Percentiles rank a stretch among this genome's conserved stretches.
Evolutionary conservation across 1,140 invertebrate genomes (phyloP).

Genomic region (Tribolium castaneum): DNA sequence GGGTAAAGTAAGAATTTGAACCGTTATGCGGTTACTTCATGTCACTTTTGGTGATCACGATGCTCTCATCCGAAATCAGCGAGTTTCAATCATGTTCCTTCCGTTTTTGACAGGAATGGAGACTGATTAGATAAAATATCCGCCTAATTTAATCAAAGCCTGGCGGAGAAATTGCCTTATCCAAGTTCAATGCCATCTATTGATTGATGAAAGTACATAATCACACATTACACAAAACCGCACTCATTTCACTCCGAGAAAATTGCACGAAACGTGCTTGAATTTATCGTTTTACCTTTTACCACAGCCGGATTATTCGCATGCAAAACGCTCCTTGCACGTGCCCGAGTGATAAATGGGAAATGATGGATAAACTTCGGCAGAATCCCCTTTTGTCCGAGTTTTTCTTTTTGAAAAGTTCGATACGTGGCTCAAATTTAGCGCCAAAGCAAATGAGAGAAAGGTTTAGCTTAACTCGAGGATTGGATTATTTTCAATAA

Average conservation of each 20-base stretch:
- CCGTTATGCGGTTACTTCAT: not conserved
- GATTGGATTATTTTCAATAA: not conserved
- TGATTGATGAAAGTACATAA: conserved; percentile 31
- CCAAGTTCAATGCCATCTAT: conserved; percentile 30
- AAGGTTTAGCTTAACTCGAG: not conserved
- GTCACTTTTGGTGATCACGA: not conserved
- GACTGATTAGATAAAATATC: not conserved
- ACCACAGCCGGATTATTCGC: not conserved
- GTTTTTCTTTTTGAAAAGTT: too few species aligned
- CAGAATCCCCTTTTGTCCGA: too few species aligned
- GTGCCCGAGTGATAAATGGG: not conserved
- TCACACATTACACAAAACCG: conserved; percentile 17
- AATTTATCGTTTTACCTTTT: not conserved
- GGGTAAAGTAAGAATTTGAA: not conserved
- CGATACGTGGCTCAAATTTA: too few species aligned
- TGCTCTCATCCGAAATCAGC: not conserved
- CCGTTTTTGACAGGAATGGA: not conserved
- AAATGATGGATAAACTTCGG: not conserved
- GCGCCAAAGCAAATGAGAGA: not conserved
- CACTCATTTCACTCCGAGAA: conserved; percentile 6
- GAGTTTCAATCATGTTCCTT: not conserved
- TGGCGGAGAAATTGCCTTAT: not conserved
- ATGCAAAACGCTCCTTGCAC: not conserved
- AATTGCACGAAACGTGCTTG: not conserved
- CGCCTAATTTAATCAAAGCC: not conserved